Conservation (phyloP, 2,797 vertebrate genomes). For the Peromyscus aztecus region DNA sequence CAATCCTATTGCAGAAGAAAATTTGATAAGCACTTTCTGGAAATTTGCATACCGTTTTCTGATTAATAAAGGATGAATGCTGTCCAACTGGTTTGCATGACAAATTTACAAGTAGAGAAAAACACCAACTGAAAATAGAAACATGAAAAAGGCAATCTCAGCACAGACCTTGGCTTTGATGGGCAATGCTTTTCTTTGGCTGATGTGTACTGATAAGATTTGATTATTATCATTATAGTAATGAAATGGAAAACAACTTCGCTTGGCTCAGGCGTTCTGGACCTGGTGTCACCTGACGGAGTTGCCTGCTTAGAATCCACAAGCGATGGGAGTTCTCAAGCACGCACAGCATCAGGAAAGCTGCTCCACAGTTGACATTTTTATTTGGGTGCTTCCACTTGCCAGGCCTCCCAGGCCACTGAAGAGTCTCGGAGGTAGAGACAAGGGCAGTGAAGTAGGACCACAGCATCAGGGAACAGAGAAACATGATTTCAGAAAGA, state of each 20-base stretch:
- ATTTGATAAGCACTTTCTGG: slow-evolving; percentile 66
- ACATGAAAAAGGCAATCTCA: slow-evolving; percentile 30
- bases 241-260: slow-evolving; percentile 53
- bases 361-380: slow-evolving; percentile 82
- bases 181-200: slow-evolving; percentile 40
- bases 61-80: slow-evolving; percentile 71
- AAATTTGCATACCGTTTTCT: slow-evolving; percentile 77
- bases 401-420: slow-evolving; percentile 86
- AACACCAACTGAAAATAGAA: slow-evolving; percentile 30
- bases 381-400: slow-evolving; percentile 85
- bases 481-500: slow-evolving; percentile 86
- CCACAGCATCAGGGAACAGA: slow-evolving; percentile 84
- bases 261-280: slow-evolving; percentile 75
- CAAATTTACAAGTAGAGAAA: slow-evolving; percentile 49
- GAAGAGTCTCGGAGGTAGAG: slow-evolving; percentile 87
- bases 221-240: background rate
- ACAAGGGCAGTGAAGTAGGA: slow-evolving; percentile 83
- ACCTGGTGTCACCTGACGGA: slow-evolving; percentile 83
- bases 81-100: slow-evolving; percentile 36
- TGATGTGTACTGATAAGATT: background rate
- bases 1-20: slow-evolving; percentile 55
- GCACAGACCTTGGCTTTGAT: slow-evolving; percentile 40
- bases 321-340: slow-evolving; percentile 80
- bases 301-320: slow-evolving; percentile 83
- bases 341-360: slow-evolving; percentile 83